Evolutionary conservation across 2,113 vertebrate species (phyloP), one percentile per base, ranked within the genome.

Genomic region (Strix aluco): DNA sequence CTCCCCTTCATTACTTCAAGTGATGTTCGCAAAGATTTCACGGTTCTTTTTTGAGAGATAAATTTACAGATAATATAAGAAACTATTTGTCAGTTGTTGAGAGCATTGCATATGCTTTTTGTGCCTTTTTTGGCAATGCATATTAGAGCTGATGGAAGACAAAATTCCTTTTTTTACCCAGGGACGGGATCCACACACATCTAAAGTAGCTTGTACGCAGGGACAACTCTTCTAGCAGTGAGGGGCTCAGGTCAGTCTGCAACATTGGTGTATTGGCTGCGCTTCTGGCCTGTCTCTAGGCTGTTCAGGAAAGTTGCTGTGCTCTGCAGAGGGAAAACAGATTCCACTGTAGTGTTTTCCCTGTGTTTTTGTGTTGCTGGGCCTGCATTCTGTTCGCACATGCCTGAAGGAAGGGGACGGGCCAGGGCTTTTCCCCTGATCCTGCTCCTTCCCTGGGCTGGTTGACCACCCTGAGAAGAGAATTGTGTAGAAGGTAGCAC

Each of bases 231-330:
- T 86, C 61, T 62, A 86, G 42, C 67, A 23, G 23, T 9, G 47
- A 66, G 5, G 17, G 18, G 2, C 42, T 52, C 57, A 23, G 59
- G 46, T 86, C 61, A 11, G 22, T 52, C 63, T 2, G 2, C 38
- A 9, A 1, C 2, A 2, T 6, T 19, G 13, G 21, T 77, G 32
- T 81, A 14, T 27, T 81, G 80, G 26, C 69, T 88, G 34, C 3
- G 2, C 59, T 92, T 88, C 55, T 73, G 27, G 30, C 34, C 62
- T 52, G 38, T 54, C 80, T 92, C 18, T 72, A 21, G 52, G 17
- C 58, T 87, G 34, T 77, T 94, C n/a, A 70, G 78, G 81, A 95
- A 70, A 77, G 77, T 78, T 96, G 47, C 65, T 81, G 38, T 38
- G 44, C 47, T 86, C 57, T 11, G 2, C 67, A 52, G 59, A 59